Conservation (phyloP, 1,140 invertebrate genomes). For the Ditylenchus dipsaci region DNA sequence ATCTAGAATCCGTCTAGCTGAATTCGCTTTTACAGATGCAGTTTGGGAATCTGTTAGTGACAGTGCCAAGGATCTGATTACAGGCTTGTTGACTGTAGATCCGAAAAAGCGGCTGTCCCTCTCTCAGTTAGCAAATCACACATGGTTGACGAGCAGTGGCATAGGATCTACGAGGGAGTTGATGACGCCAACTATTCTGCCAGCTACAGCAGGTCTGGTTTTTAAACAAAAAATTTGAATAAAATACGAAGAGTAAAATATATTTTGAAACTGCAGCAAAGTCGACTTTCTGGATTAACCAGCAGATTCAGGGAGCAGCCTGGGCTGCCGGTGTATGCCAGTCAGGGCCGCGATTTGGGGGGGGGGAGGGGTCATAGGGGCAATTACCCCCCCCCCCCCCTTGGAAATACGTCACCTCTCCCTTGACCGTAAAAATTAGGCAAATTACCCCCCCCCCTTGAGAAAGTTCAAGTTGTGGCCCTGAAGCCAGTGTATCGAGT, state of each 20-base stretch:
- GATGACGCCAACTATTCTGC: conserved; percentile 52
- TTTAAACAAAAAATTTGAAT: no score
- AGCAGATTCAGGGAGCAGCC: no score
- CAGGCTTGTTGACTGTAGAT: conserved; percentile 71
- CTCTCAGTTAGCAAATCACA: conserved; percentile 59
- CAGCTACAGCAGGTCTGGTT: conserved; percentile 44
- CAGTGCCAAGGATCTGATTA: conserved; percentile 71
- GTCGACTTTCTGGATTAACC: not conserved
- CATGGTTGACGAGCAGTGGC: conserved; percentile 35
- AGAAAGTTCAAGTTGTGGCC: no score
- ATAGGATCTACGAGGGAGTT: conserved; percentile 33
- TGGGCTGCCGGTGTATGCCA: no score
- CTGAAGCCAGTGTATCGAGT: no score
- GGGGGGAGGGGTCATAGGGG: no score
- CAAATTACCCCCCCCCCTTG: no score
- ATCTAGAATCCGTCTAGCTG: conserved; percentile 72
- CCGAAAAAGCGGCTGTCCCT: conserved; percentile 71
- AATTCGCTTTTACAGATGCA: conserved; percentile 70
- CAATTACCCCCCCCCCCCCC: no score
- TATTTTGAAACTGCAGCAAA: conserved; percentile 47
- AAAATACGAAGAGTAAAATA: no score
- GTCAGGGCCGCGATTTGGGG: no score
- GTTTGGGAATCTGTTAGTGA: conserved; percentile 72
- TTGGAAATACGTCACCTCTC: no score
- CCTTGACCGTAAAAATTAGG: no score